These are phyloP conservation scores for Brachymystax lenok DNA, from an alignment of 2,797 vertebrate genomes.

Conservation along the genomic window DNA sequence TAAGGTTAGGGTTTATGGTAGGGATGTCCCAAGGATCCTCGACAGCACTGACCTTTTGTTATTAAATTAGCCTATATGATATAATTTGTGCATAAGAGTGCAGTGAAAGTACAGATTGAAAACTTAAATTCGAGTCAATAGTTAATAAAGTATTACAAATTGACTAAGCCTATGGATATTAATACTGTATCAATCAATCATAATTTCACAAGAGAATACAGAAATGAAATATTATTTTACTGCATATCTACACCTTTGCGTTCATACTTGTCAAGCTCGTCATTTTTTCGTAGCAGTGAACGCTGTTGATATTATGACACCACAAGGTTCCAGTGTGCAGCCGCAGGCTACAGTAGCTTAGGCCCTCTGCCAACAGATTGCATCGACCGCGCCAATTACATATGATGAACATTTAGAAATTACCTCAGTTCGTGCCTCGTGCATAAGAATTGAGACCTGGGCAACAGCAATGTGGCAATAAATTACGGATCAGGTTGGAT, in stretches of 20 bases:
- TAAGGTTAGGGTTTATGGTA: too few species aligned
- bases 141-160: too few species aligned
- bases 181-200: neutral
- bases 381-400: neutral
- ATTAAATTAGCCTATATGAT: neutral
- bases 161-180: too few species aligned
- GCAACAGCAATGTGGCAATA: neutral
- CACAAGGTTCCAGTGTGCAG: slow-evolving; percentile 1
- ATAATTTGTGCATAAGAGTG: too few species aligned
- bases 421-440: neutral
- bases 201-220: neutral
- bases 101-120: too few species aligned
- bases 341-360: neutral
- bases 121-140: too few species aligned
- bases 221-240: neutral
- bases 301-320: neutral
- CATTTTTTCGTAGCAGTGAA: neutral
- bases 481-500: neutral
- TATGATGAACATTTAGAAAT: neutral
- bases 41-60: neutral
- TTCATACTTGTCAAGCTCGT: neutral
- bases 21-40: too few species aligned
- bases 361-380: neutral
- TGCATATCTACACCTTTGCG: neutral
- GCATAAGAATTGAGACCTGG: neutral